phyloP scores from a whole-genome alignment of 1,140 invertebrate species.

The Lordiphosa collinella region DNA sequence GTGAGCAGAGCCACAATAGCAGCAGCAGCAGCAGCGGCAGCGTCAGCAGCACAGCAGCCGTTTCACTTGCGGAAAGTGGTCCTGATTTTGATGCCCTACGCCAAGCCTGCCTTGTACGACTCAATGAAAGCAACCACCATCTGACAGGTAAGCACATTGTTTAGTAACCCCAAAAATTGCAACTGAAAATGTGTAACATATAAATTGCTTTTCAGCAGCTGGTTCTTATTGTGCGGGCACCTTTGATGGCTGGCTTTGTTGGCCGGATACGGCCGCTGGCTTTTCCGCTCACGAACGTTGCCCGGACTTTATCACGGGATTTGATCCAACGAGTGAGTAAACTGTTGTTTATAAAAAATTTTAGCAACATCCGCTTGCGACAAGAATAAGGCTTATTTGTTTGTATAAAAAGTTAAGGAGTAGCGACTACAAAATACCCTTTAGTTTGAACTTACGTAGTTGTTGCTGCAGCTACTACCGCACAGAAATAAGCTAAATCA shows the following conservation, averaged over 20 bases:
- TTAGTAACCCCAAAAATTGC: constrained; percentile 12
- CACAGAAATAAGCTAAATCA: too few species aligned
- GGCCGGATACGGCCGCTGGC: constrained; percentile 90
- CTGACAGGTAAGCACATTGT: constrained; percentile 15
- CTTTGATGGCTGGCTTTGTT: constrained; percentile 93
- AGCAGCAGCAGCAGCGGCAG: constrained; percentile 7
- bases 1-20: constrained; percentile 35
- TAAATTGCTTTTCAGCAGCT: constrained; percentile 75
- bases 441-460: too few species aligned
- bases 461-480: too few species aligned
- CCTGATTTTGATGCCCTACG: constrained; percentile 57
- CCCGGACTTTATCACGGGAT: constrained; percentile 89
- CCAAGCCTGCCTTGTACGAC: constrained; percentile 34
- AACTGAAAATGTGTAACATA: constrained; percentile 33
- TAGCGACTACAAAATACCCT: too few species aligned
- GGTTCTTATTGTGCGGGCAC: constrained; percentile 85
- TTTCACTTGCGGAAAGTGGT: constrained; percentile 41
- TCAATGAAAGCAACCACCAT: constrained; percentile 43
- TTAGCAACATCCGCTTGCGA: neutral
- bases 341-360: neutral
- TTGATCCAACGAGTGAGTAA: constrained; percentile 83
- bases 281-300: constrained; percentile 85
- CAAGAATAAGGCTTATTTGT: constrained; percentile 3
- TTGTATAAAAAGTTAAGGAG: neutral
- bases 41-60: constrained; percentile 10